Evolutionary conservation across 2,113 vertebrate genomes (phyloP).

Genomic region (Cyphomyrus plagiostoma): DNA sequence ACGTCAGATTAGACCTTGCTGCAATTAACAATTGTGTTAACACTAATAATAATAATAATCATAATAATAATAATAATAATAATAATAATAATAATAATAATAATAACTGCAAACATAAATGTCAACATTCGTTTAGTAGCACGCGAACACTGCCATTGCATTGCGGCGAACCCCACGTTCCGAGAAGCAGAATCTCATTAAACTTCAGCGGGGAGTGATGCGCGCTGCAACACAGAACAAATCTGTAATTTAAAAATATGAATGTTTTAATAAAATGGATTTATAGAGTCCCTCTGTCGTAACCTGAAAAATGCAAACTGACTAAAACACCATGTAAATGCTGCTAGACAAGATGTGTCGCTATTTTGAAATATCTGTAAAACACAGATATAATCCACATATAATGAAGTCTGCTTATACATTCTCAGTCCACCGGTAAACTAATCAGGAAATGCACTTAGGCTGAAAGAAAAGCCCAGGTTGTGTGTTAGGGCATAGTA

Average conservation of each 20-base stretch:
- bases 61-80: too few relatives aligned
- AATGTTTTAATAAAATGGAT: not conserved
- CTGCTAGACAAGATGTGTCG: not conserved
- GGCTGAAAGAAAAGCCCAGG: not conserved
- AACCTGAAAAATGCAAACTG: not conserved
- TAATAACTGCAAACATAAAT: not conserved
- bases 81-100: not conserved
- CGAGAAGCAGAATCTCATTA: not conserved
- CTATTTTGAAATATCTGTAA: not conserved
- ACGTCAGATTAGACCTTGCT: not conserved
- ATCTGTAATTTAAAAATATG: not conserved
- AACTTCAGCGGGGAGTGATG: not conserved
- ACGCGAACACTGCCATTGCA: not conserved
- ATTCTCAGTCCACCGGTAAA: not conserved
- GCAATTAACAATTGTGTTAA: not conserved
- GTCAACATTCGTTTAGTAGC: not conserved
- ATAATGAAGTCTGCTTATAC: not conserved
- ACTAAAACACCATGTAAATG: not conserved
- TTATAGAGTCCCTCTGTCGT: not conserved
- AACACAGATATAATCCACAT: not conserved
- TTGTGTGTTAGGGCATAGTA: not conserved
- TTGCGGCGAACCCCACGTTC: not conserved
- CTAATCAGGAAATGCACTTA: not conserved
- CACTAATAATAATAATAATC: not conserved
- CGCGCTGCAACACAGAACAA: not conserved